Evolutionary conservation across 1,140 invertebrate genomes (phyloP), one percentile per base, ranked within the genome.

Genomic region (Procambarus clarkii): DNA sequence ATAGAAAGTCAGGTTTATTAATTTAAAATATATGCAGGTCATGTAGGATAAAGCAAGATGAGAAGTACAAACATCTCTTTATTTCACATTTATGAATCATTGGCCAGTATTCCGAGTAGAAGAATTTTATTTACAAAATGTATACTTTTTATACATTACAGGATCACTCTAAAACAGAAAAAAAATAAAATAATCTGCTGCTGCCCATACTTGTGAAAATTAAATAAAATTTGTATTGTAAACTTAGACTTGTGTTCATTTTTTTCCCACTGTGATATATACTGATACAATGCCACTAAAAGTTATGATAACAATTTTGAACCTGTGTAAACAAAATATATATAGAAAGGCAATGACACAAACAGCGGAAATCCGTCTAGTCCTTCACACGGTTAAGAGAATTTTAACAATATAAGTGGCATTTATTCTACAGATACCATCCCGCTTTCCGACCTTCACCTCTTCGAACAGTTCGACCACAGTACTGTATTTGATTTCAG

Each of bases 71-170:
- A 91, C 74, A 91, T 85, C 76, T 91, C 78, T 91, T 84, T 91
- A 91, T 91, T 91, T 91, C 88, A 91, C 88, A 91, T 91, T 91
- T 85, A 91, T 91, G 88, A 91, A 85, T 91, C 88, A 85, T 91
- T 85, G 83, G 88, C 81, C 81, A 91, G 58, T 91, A 91, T 46
- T 91, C 82, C 77, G 71, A 91, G 88, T 91, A 91, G 88, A 91
- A 91, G 88, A 91, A 78, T 89, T 54, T 85, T 91, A 91, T 91
- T 84, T 91, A 91, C 88, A 91, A 91, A 84, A 89, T 89, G 88
- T 89, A 89, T 91, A 82, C 45, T 50, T 82, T 64, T 69, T 69
- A 91, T 84, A 85, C 81, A 78, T 85, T 84, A 80, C 81, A 91
- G 74, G 88, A 46, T 85, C 88, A 84, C 83, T 91, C 88, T 85